Conservation (phyloP, 2,888 invertebrate genomes). For the Drosophila limbata region DNA sequence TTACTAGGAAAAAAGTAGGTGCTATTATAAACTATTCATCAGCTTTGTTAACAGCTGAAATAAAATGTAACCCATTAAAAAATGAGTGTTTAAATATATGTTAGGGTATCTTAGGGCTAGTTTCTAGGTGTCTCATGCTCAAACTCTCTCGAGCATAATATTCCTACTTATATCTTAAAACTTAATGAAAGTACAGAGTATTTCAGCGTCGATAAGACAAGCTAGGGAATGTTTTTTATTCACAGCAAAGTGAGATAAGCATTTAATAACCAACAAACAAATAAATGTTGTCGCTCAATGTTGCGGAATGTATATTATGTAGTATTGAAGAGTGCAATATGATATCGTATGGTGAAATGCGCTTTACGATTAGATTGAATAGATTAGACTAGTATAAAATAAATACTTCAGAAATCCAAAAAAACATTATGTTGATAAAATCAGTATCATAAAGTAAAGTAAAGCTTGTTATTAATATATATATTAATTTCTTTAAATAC, state of each 20-base stretch:
- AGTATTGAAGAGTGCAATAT: neutral
- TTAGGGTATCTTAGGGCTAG: neutral
- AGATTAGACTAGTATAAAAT: neutral
- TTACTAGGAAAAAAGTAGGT: neutral
- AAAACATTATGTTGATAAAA: no score
- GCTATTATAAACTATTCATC: neutral
- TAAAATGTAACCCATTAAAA: neutral
- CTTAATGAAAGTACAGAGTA: conserved; percentile 2
- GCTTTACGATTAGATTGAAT: neutral
- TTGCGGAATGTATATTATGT: neutral
- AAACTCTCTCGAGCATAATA: neutral
- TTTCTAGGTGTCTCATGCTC: neutral
- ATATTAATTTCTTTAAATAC: neutral
- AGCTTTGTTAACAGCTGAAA: neutral
- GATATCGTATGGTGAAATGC: neutral
- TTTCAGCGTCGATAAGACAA: neutral
- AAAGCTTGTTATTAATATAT: neutral
- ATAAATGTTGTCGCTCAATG: neutral
- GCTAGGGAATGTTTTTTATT: neutral
- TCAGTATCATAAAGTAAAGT: neutral
- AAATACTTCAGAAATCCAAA: neutral
- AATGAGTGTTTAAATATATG: neutral
- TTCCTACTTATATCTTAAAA: neutral
- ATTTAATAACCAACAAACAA: conserved; percentile 16
- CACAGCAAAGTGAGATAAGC: conserved; percentile 17